Conservation (phyloP, 2,888 invertebrate genomes). For the Callosobruchus maculatus region DNA sequence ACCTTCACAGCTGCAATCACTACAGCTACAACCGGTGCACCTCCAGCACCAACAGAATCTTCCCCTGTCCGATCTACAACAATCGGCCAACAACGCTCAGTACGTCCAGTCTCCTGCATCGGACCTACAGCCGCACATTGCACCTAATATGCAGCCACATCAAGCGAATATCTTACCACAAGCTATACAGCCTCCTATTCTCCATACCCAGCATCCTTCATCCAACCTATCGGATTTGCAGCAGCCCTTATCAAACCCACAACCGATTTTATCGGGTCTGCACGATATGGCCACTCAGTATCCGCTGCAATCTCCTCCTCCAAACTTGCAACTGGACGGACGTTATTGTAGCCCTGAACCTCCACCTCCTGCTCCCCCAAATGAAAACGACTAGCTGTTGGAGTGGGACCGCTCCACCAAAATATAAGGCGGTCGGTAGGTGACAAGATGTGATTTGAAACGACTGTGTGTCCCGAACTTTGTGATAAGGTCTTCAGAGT, state of each 20-base stretch:
- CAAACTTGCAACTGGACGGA: no score
- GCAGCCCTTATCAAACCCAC: neutral
- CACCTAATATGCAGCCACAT: no score
- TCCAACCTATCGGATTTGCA: neutral
- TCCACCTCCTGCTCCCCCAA: slow-evolving; percentile 32
- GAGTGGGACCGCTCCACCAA: slow-evolving; percentile 46
- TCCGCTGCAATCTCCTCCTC: neutral
- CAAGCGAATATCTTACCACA: no score
- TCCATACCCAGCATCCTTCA: no score
- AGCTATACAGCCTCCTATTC: slow-evolving; percentile 10
- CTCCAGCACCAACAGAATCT: neutral
- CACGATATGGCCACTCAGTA: neutral
- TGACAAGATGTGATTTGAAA: neutral
- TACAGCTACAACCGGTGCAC: neutral
- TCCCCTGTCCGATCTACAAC: neutral
- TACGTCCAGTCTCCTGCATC: neutral
- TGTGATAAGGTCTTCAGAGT: neutral
- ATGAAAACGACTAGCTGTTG: slow-evolving; percentile 43
- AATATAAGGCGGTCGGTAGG: slow-evolving; percentile 29
- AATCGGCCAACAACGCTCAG: neutral
- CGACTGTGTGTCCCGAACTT: neutral
- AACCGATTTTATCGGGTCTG: neutral
- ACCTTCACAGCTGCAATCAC: neutral
- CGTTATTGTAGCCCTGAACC: neutral
- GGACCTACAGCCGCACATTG: no score